Conservation (phyloP, 37 sponge, comb jelly and placozoan species). For the Tethya wilhelma region DNA sequence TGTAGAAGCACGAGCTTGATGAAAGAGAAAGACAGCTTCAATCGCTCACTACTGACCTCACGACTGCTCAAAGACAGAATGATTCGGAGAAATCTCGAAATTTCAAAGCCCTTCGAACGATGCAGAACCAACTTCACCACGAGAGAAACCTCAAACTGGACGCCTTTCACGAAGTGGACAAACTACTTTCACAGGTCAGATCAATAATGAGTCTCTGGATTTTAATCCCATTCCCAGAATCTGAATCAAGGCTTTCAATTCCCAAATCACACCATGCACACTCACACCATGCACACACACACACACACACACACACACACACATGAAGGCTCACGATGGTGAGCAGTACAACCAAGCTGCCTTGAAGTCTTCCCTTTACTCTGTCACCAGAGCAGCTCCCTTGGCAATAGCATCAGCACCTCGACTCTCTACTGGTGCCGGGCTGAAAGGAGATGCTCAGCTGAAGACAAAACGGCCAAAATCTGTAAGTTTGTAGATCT, state of each 20-base stretch:
- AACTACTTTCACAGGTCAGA: slow-evolving; percentile 61
- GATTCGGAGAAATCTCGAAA: not conserved
- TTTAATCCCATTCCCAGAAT: not conserved
- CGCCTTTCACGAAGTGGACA: slow-evolving; percentile 81
- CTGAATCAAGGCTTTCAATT: not conserved
- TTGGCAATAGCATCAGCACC: too few species aligned
- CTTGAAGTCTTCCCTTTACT: too few species aligned
- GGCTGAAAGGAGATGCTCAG: not conserved
- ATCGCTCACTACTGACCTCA: too few species aligned
- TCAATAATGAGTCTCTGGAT: not conserved
- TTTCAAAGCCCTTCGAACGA: slow-evolving; percentile 9
- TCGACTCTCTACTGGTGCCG: too few species aligned
- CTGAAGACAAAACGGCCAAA: not conserved
- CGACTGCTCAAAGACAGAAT: too few species aligned
- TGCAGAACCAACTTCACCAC: slow-evolving; percentile 65
- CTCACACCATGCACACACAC: slow-evolving; percentile 10
- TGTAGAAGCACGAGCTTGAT: slow-evolving; percentile 41
- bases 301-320: slow-evolving; percentile 20
- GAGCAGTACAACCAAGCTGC: too few species aligned
- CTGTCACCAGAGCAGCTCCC: too few species aligned
- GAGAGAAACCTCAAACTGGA: slow-evolving; percentile 80
- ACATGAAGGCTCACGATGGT: too few species aligned
- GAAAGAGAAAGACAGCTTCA: slow-evolving; percentile 25
- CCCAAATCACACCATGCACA: not conserved
- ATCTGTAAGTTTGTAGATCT: slow-evolving; percentile 9